phyloP scores from a whole-genome alignment of 2,797 vertebrate genomes.

The Cyclopterus lumpus region DNA sequence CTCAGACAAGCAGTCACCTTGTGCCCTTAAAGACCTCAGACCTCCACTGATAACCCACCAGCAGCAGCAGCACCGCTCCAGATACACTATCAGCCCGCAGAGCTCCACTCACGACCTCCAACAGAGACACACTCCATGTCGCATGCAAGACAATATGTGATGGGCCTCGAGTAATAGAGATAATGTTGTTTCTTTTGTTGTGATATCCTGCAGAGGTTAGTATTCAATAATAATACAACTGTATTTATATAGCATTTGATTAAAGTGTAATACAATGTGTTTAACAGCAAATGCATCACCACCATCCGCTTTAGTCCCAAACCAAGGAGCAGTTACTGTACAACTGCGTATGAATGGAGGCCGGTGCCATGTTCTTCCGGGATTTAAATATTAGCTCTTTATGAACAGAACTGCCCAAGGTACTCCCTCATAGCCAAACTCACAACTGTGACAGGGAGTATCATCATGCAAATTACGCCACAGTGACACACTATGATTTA shows the following conservation, averaged over 20 bases:
- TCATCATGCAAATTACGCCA: neutral
- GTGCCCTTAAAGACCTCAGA: conserved; percentile 50
- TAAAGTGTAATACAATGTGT: neutral
- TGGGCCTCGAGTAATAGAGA: conserved; percentile 25
- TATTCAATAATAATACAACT: neutral
- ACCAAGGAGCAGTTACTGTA: neutral
- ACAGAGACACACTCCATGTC: neutral
- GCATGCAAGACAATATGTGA: conserved; percentile 36
- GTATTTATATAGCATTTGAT: neutral
- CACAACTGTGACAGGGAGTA: neutral
- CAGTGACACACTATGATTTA: no score
- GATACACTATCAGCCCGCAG: conserved; percentile 70
- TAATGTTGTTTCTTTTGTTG: conserved; percentile 3
- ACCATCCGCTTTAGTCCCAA: no score
- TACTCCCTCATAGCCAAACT: neutral
- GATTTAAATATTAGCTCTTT: neutral
- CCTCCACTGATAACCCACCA: conserved; percentile 71
- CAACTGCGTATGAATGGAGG: neutral
- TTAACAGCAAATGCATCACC: neutral
- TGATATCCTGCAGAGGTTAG: neutral
- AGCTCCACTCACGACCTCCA: conserved; percentile 40
- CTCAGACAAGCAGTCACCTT: conserved; percentile 68
- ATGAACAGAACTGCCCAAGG: neutral
- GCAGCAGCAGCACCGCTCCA: conserved; percentile 42
- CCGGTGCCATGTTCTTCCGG: neutral